Evolutionary conservation across 64 coral and sea anemone species (phyloP), one percentile per base, ranked within the genome.

Genomic region (Platygyra sinensis): DNA sequence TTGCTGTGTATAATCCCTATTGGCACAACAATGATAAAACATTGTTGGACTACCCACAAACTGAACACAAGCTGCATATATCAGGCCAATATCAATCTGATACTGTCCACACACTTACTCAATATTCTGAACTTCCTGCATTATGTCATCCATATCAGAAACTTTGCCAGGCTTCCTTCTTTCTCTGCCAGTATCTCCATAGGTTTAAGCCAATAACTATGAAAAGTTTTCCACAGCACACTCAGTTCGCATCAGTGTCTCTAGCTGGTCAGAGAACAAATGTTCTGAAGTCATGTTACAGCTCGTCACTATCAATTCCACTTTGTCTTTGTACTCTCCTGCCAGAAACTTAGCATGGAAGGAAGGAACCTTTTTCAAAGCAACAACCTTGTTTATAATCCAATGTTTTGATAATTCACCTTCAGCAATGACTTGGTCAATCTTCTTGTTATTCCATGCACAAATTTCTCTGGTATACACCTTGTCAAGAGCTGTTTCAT

Each of bases 341-440:
- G 83, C 63, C 73, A 87, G 55, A 52, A 87, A 87, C 83, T 87
- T 87, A n/a, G 64, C 64, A 18, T 87, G 83, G 69, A 87, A 87
- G 18, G 64, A 16, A 12, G 33, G 64, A 20, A 14, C 20, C 55
- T 87, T 87, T 20, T 72, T 39, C 31, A 87, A 72, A 22, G 83
- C 24, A 27, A 19, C n/a, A 73, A 87, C 73, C 14, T 52, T 22
- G 2, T 52, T 30, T 33, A 28, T 22, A 27, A 73, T 73, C 83
- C 83, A 87, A 11, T 33, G 2, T 14, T 55, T 55, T 14, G 4
- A 55, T 14, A 55, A 55, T 55, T 55, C 52, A 9, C 52, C 7
- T 55, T 55, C 52, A 14, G 52, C 2, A 4, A 55, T 55, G 52
- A 55, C 52, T 11, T 0, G 52, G 52, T 55, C 52, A 4, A 55